phyloP scores from a whole-genome alignment of 2,888 invertebrate species.

The Eustalomyia histrio region DNA sequence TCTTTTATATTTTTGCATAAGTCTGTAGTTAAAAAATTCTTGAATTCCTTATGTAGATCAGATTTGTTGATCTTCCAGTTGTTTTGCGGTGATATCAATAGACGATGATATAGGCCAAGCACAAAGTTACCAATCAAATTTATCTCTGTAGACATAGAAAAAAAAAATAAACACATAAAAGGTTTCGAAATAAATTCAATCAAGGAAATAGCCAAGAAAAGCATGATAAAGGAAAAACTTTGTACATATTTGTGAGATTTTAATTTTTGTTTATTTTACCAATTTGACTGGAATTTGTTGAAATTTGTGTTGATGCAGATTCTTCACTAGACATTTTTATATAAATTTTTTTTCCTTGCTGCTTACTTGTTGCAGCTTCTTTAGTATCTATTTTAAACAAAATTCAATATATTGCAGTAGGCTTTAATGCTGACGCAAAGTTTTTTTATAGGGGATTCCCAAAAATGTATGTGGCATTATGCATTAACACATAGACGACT shows the following conservation, averaged over 20 bases:
- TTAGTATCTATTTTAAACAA: no score
- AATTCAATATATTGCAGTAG: no score
- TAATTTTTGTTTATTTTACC: neutral
- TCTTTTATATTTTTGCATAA: conserved; percentile 18
- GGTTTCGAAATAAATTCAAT: no score
- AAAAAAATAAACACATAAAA: no score
- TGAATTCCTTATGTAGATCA: conserved; percentile 65
- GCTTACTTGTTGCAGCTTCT: no score
- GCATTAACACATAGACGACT: no score
- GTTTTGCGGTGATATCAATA: conserved; percentile 64
- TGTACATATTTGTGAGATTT: conserved; percentile 14
- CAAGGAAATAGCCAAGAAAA: no score
- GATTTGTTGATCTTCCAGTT: conserved; percentile 70
- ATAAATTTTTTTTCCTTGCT: no score
- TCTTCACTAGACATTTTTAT: conserved; percentile 49
- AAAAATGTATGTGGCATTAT: no score
- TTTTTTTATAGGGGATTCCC: no score
- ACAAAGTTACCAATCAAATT: conserved; percentile 71
- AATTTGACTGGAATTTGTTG: conserved; percentile 1
- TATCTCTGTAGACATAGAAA: conserved; percentile 68
- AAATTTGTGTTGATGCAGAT: conserved; percentile 22
- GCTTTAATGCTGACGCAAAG: no score
- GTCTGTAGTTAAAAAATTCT: conserved; percentile 48
- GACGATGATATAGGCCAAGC: conserved; percentile 68
- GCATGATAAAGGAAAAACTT: no score